Evolutionary conservation across 2,797 vertebrate genomes (phyloP), one percentile per base, ranked within the genome.

Genomic region (Parauchenoglanis ngamensis): DNA sequence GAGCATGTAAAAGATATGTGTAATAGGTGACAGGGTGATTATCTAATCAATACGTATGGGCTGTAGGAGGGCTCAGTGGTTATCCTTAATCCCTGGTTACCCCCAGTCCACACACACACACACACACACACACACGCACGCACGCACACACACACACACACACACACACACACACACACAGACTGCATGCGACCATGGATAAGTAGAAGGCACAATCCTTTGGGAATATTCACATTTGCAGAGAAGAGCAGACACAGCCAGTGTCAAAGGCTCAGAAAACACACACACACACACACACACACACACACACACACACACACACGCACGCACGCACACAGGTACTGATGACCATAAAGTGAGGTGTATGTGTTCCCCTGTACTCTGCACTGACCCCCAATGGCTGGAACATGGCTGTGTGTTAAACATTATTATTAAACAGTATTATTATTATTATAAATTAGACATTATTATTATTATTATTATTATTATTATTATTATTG

Each of bases 41-140:
- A 96, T 96, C 94, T 93, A 95, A 96, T 96, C 96, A 96, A 96
- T 96, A 96, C 63, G 86, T 79, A 73, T 13, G 65, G 44, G 73
- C 73, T 83, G 88, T 87, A 25, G 54, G 73, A 81, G 68, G 83
- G 79, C n/a, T 70, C 54, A 31, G 28, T 70, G 40, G 82, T 83
- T 67, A 82, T 57, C 86, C 80, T 67, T 79, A 46, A 25, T 61
- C 19, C 19, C 84, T 17, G 10, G 49, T 75, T 84, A 73, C 65
- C 61, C 46, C 44, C 52, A 35, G 28, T 7, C 70, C 46, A 73
- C 70, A 84, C 80, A 82, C 76, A 88, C 75, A 49, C 46, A 49
- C 46, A 49, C 46, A 6, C 46, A 49, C 46, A 80, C 80, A 56
- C 63, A 54, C 72, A 63, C 70, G 31, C 75, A 28, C 75, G 31